Base-by-base conservation (phyloP, 2,113 vertebrate species). In the Chitala chitala region DNA sequence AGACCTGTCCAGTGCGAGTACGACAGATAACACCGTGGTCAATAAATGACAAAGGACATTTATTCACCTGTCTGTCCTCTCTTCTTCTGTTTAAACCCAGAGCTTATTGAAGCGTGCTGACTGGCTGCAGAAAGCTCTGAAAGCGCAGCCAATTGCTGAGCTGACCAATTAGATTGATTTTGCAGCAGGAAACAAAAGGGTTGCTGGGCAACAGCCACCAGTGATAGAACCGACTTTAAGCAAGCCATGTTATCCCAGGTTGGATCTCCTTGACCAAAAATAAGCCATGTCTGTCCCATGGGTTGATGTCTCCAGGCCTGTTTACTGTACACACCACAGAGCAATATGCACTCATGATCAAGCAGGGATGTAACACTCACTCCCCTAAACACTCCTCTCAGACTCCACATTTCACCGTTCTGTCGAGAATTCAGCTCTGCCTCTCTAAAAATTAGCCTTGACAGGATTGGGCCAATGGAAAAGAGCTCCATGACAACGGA, bases 111-210 rank as follows among this genome's bases (percentile, higher is more conserved):
- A 61, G 29, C 40, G 48, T 74, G 22, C 71, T 74, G 74, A 87
- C 85, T 87, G 83, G 84, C 75, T 72, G 68, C 26, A 38, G 58
- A 53, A 24, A 51, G 26, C 31, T n/a, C 10, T 22, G 59, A 22
- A 20, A 48, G 0, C 13, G 44, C 20, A 64, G 77, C 68, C 66
- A 73, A 78, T 78, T 68, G 75, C 61, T 78, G 72, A 79, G 51
- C 63, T 66, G 13, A 44, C 79, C 84, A 86, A 84, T 86, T 86
- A 85, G 77, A 88, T 84, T 81, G 80, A 88, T 85, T 68, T 42
- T 13, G 53, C 42, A 80, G 80, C 40, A 75, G 40, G 73, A 80
- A 84, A 85, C 81, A 86, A 83, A 81, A 44, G 46, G 53, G 79
- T 82, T 86, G 85, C 76, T 81, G 68, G 83, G 82, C 78, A 80